Conservation (phyloP, 2,113 vertebrate species). For the Budorcas taxicolor region DNA sequence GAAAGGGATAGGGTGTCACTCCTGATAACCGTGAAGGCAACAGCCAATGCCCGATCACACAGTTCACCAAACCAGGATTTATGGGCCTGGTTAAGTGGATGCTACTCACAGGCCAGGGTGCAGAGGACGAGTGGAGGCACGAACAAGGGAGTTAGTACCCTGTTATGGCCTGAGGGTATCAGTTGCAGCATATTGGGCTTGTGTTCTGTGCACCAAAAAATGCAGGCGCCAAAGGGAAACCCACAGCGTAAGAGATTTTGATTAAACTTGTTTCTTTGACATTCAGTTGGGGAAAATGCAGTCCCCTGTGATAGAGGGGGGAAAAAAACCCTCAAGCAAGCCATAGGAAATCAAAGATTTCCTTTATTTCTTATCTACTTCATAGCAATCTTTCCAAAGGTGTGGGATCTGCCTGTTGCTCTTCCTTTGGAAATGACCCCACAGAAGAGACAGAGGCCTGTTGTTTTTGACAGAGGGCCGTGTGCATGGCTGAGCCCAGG, state of each 20-base stretch:
- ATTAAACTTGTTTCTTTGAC: conserved; percentile 63
- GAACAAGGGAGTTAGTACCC: background rate
- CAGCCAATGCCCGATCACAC: background rate
- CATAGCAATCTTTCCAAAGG: conserved; percentile 47
- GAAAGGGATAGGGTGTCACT: background rate
- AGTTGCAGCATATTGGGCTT: conserved; percentile 21
- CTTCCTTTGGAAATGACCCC: conserved; percentile 41
- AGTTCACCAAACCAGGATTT: background rate
- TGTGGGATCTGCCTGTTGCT: background rate
- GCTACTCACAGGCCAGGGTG: background rate
- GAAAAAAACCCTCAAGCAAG: background rate
- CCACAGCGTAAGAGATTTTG: conserved; percentile 48
- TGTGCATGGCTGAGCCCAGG: background rate
- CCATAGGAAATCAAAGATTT: conserved; percentile 48
- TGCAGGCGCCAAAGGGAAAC: conserved; percentile 23
- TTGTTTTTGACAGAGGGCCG: conserved; percentile 2
- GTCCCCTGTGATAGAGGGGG: conserved; percentile 3
- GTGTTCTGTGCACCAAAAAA: conserved; percentile 33
- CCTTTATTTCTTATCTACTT: conserved; percentile 52
- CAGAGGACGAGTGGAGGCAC: fast-evolving
- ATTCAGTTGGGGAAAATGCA: conserved; percentile 29
- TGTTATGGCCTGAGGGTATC: background rate
- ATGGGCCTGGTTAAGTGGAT: background rate
- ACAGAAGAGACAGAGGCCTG: background rate
- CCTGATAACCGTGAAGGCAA: background rate